A percentile compares a stretch with the other conserved stretches of the same genome.
phyloP scores from a whole-genome alignment of 2,797 vertebrate species.

The Sarcoramphus papa region DNA sequence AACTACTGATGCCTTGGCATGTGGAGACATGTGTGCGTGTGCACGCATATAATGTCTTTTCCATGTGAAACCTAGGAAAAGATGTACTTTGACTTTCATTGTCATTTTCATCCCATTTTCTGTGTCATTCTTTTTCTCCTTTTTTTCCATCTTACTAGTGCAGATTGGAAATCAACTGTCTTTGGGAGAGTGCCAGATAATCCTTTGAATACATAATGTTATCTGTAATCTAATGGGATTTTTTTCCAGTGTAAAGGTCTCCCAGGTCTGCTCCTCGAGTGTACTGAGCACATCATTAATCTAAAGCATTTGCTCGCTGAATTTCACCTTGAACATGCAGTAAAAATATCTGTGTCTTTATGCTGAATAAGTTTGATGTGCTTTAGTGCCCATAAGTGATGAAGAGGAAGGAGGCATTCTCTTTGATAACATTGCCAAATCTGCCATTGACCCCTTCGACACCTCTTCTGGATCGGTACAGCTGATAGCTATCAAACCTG shows the following conservation, averaged over 20 bases:
- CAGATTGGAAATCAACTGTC: neutral
- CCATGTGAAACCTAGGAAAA: neutral
- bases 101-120: neutral
- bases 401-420: constrained; percentile 77
- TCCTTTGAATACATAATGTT: neutral
- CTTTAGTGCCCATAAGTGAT: constrained; percentile 71
- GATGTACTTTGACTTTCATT: neutral
- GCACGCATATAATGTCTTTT: neutral
- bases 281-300: neutral
- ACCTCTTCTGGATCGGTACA: constrained; percentile 94
- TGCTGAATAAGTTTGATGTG: constrained; percentile 40
- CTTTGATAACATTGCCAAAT: constrained; percentile 74
- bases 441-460: constrained; percentile 85
- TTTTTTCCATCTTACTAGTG: neutral
- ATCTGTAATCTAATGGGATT: neutral
- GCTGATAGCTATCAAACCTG: constrained; percentile 91
- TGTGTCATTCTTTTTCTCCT: neutral
- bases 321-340: neutral
- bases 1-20: neutral
- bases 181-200: neutral
- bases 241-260: neutral
- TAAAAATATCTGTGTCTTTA: neutral
- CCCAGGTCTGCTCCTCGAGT: neutral
- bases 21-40: neutral
- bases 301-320: neutral